These are phyloP conservation scores for Carcina quercana DNA, from an alignment of 2,888 invertebrate species.

Conservation along the genomic window DNA sequence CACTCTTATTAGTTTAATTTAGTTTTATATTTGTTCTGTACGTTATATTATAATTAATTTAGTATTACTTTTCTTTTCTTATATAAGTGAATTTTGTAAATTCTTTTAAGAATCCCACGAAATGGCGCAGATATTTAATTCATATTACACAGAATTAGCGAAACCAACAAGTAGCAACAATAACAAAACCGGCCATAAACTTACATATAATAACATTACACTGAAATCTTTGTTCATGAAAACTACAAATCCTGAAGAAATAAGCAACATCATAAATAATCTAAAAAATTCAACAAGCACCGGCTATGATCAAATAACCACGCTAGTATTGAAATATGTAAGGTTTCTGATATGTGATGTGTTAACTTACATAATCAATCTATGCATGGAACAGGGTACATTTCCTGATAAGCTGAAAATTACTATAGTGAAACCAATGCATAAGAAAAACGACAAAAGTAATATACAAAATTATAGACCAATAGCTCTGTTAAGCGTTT, in stretches of 20 bases:
- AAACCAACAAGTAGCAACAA: too few species aligned
- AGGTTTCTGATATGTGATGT: not conserved
- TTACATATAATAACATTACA: too few species aligned
- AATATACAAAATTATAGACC: conserved; percentile 7
- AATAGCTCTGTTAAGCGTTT: conserved; percentile 6
- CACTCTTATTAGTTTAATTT: too few species aligned
- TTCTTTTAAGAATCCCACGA: too few species aligned
- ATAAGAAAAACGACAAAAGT: conserved; percentile 8
- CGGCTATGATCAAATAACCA: conserved; percentile 10
- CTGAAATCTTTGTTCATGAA: conserved; percentile 6
- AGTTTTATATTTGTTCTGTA: too few species aligned
- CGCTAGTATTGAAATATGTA: conserved; percentile 8
- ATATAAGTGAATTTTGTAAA: too few species aligned
- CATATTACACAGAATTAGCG: too few species aligned
- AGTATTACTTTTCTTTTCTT: too few species aligned
- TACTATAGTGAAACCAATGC: conserved; percentile 7
- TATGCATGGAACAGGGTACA: conserved; percentile 5
- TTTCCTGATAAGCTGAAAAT: conserved; percentile 8
- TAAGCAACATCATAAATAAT: conserved; percentile 5
- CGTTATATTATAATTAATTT: too few species aligned
- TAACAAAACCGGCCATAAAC: too few species aligned
- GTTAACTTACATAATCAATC: conserved; percentile 8
- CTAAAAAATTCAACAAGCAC: conserved; percentile 11
- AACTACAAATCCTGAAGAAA: conserved; percentile 6
- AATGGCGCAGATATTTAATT: too few species aligned